These are phyloP conservation scores for Trematocara macrostoma DNA, from an alignment of 2,113 vertebrate genomes.

Conservation along the genomic window DNA sequence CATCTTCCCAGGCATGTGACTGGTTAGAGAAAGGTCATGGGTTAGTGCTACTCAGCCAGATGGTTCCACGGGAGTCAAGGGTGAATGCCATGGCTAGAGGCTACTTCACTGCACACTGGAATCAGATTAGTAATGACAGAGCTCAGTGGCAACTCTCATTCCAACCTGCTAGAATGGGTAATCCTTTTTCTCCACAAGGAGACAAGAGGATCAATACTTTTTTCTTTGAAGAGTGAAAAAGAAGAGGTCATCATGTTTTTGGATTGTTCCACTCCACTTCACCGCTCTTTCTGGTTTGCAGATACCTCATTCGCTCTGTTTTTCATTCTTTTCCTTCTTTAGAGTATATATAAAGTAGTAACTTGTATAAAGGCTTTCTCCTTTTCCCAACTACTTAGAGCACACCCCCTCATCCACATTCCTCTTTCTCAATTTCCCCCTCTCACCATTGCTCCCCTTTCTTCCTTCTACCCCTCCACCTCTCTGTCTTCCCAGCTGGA, in stretches of 20 bases:
- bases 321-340: not conserved
- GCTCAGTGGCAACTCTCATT: slow-evolving; percentile 18
- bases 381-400: not conserved
- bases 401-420: slow-evolving; percentile 50
- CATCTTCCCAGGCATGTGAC: not conserved
- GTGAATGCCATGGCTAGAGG: slow-evolving; percentile 29
- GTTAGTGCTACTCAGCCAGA: slow-evolving; percentile 18
- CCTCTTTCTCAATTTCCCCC: slow-evolving; percentile 61
- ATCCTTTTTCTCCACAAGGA: slow-evolving; percentile 2
- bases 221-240: not conserved
- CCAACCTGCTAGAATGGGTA: not conserved
- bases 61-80: slow-evolving; percentile 33
- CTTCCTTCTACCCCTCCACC: slow-evolving; percentile 64
- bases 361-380: not conserved
- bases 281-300: not conserved
- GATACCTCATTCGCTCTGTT: not conserved
- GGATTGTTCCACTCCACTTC: not conserved
- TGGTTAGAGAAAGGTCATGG: not conserved
- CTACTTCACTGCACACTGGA: not conserved
- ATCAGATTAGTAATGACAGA: slow-evolving; percentile 10
- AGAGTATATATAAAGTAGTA: not conserved
- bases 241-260: not conserved
- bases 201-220: slow-evolving; percentile 20
- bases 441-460: slow-evolving; percentile 52
- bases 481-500: slow-evolving; percentile 71